These are phyloP conservation scores for Danio tinwini DNA, from an alignment of 2,797 vertebrate genomes.

Conservation along the genomic window DNA sequence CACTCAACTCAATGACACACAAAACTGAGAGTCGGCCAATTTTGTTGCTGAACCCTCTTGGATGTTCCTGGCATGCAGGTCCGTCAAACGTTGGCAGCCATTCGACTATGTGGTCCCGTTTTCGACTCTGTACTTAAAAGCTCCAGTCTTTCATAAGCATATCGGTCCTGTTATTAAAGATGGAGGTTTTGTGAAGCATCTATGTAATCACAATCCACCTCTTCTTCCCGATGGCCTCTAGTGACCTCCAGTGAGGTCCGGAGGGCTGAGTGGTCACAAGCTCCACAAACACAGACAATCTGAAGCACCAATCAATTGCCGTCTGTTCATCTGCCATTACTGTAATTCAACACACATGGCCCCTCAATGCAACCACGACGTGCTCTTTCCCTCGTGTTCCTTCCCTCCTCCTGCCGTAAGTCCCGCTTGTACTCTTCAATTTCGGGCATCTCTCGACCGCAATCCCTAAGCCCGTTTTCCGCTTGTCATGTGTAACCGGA, in stretches of 20 bases:
- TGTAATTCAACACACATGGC: constrained; percentile 50
- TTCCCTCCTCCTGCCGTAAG: not conserved
- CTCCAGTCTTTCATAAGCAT: constrained; percentile 31
- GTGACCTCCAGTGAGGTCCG: not conserved
- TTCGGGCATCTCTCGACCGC: not conserved
- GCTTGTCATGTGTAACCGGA: not conserved
- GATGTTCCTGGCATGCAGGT: constrained; percentile 15
- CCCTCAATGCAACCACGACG: constrained; percentile 18
- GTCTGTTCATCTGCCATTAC: constrained; percentile 39
- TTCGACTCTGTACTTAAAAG: constrained; percentile 27
- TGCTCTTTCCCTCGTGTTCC: not conserved
- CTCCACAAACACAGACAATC: not conserved
- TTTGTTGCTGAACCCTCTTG: constrained; percentile 23
- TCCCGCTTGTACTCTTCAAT: not conserved
- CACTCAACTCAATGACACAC: constrained; percentile 17
- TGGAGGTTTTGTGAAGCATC: constrained; percentile 9
- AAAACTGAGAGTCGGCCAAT: not conserved
- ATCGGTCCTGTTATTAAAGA: constrained; percentile 47
- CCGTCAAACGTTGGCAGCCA: constrained; percentile 20
- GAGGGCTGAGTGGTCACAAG: not conserved
- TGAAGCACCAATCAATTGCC: constrained; percentile 34
- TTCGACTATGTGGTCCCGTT: constrained; percentile 5
- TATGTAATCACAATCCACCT: constrained; percentile 12
- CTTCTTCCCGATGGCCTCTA: not conserved
- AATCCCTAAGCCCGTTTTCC: not conserved